phyloP scores from a whole-genome alignment of 2,888 invertebrate genomes.

The Caenorhabditis sp. region DNA sequence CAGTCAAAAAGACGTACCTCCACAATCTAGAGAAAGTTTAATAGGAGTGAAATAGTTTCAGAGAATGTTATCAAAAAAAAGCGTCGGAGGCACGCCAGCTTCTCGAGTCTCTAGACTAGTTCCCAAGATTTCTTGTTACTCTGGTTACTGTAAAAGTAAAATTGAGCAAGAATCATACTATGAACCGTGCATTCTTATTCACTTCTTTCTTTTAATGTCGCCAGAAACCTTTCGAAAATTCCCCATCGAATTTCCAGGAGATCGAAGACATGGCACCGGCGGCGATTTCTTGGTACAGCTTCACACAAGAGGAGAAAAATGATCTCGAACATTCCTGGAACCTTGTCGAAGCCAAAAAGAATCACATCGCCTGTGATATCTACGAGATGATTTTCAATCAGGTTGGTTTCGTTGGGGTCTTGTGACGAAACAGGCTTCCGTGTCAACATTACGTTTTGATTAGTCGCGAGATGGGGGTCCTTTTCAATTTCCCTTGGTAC shows the following conservation, averaged over 20 bases:
- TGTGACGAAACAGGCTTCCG: conserved; percentile 13
- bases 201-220: too few species aligned
- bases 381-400: conserved; percentile 82
- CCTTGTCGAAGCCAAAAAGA: conserved; percentile 69
- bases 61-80: too few species aligned
- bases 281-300: conserved; percentile 71
- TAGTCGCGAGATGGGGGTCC: conserved; percentile 9
- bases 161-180: too few species aligned
- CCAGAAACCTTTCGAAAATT: too few species aligned
- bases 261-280: conserved; percentile 62
- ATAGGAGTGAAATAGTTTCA: too few species aligned
- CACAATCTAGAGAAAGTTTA: too few species aligned
- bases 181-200: too few species aligned
- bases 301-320: conserved; percentile 73
- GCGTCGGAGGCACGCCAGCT: too few species aligned
- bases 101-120: too few species aligned
- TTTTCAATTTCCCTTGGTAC: conserved; percentile 38
- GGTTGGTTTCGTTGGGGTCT: conserved; percentile 58
- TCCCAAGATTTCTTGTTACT: too few species aligned
- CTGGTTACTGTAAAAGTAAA: too few species aligned
- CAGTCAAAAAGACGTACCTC: too few species aligned
- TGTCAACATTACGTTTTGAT: conserved; percentile 38
- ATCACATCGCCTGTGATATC: conserved; percentile 73
- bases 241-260: conserved; percentile 46
- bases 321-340: conserved; percentile 71